phyloP scores from a whole-genome alignment of 2,888 invertebrate genomes.

The Thelaira solivaga region DNA sequence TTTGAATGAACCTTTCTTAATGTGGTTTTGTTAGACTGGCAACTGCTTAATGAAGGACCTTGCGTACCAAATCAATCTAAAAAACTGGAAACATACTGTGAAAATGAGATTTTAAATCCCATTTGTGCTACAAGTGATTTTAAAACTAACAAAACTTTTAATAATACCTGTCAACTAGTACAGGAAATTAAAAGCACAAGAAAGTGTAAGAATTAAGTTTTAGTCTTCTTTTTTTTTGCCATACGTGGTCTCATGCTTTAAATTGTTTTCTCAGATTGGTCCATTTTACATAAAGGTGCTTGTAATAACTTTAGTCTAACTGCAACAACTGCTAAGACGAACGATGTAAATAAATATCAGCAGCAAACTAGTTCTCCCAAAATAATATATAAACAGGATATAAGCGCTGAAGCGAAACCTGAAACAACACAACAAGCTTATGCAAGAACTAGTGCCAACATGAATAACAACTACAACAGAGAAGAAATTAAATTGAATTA shows the following conservation, averaged over 20 bases:
- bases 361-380: too few relatives aligned
- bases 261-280: not conserved
- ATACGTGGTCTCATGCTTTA: too few relatives aligned
- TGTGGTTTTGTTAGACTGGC: constrained; percentile 50
- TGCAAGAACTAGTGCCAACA: too few relatives aligned
- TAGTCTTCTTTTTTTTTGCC: too few relatives aligned
- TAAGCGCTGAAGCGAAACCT: too few relatives aligned
- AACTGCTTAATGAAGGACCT: not conserved
- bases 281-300: not conserved
- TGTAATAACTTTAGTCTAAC: not conserved
- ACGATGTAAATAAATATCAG: too few relatives aligned
- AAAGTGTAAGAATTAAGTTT: constrained; percentile 11
- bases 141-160: constrained; percentile 4
- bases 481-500: too few relatives aligned
- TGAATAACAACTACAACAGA: too few relatives aligned
- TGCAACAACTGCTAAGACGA: not conserved
- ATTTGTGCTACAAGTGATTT: constrained; percentile 2
- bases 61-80: not conserved
- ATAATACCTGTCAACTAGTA: constrained; percentile 5
- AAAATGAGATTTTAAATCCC: not conserved
- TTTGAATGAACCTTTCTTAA: too few relatives aligned
- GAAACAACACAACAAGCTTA: too few relatives aligned
- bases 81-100: not conserved
- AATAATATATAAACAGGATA: too few relatives aligned
- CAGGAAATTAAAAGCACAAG: not conserved